Percentiles rank a stretch among this genome's conserved stretches.
These are phyloP conservation scores for Endomychus coccineus DNA, from an alignment of 2,888 invertebrate species.

Conservation along the genomic window DNA sequence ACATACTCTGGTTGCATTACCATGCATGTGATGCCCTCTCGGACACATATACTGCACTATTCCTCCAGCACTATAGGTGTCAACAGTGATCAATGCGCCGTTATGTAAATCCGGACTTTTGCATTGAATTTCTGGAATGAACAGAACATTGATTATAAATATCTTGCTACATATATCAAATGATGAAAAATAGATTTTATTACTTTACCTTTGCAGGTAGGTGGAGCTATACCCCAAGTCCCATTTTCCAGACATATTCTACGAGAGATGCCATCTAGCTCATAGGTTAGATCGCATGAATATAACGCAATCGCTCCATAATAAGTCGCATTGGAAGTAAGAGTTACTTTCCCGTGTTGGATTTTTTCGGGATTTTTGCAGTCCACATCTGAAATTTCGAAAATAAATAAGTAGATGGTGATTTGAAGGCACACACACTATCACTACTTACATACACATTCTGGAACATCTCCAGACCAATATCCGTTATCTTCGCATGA, in stretches of 20 bases:
- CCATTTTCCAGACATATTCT: constrained; percentile 81
- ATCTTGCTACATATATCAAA: background rate
- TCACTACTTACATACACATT: constrained; percentile 70
- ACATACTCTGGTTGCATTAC: constrained; percentile 72
- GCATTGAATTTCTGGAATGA: constrained; percentile 64
- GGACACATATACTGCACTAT: constrained; percentile 75
- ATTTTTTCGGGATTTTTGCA: constrained; percentile 71
- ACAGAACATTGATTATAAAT: constrained; percentile 9
- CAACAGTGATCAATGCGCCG: constrained; percentile 52
- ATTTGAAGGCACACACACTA: constrained; percentile 1
- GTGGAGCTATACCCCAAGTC: constrained; percentile 82
- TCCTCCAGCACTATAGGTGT: constrained; percentile 68
- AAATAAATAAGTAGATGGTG: background rate
- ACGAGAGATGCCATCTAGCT: constrained; percentile 74
- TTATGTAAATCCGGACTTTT: constrained; percentile 59
- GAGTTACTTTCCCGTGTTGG: constrained; percentile 65
- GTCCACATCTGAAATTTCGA: constrained; percentile 64
- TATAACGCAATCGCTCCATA: constrained; percentile 81
- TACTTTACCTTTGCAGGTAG: constrained; percentile 64
- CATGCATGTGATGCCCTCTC: constrained; percentile 71
- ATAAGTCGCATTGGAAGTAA: constrained; percentile 82
- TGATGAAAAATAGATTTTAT: no score
- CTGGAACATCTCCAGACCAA: constrained; percentile 78
- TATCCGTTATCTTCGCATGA: constrained; percentile 79
- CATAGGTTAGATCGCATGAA: constrained; percentile 73